Percentiles rank a stretch among this genome's conserved stretches.
phyloP scores from a whole-genome alignment of 2,888 invertebrate genomes.

The Homarus gammarus region DNA sequence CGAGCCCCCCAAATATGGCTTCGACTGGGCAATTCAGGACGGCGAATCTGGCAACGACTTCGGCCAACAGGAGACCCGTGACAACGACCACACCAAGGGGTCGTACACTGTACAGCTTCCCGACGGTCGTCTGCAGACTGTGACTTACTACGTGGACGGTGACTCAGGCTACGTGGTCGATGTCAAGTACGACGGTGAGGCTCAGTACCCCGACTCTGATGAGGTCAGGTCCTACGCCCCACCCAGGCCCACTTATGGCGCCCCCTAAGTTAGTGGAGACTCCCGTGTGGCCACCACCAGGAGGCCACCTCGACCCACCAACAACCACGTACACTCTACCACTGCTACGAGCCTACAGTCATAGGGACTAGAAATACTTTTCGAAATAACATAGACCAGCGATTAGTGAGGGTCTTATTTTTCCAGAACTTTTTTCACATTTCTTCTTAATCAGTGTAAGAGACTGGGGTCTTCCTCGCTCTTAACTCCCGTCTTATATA shows the following conservation, averaged over 20 bases:
- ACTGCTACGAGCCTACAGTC: too few relatives aligned
- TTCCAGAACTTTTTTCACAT: too few relatives aligned
- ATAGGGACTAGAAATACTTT: too few relatives aligned
- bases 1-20: constrained; percentile 21
- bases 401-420: too few relatives aligned
- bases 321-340: too few relatives aligned
- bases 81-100: constrained; percentile 31
- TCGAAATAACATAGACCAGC: too few relatives aligned
- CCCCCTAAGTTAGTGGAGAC: not conserved
- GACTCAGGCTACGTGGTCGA: constrained; percentile 57
- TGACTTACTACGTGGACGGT: constrained; percentile 43
- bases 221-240: not conserved
- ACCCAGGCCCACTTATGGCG: not conserved
- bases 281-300: too few relatives aligned
- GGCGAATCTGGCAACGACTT: constrained; percentile 25
- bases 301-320: too few relatives aligned
- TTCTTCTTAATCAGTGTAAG: too few relatives aligned
- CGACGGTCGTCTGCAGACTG: constrained; percentile 39
- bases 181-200: constrained; percentile 48
- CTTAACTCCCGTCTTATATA: too few relatives aligned
- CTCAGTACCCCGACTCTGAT: constrained; percentile 61
- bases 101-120: constrained; percentile 41
- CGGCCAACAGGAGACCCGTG: constrained; percentile 33
- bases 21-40: constrained; percentile 26
- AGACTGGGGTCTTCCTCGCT: too few relatives aligned